These are phyloP conservation scores for Lasioglossum zephyrum DNA, from an alignment of 2,888 invertebrate genomes.

Conservation along the genomic window DNA sequence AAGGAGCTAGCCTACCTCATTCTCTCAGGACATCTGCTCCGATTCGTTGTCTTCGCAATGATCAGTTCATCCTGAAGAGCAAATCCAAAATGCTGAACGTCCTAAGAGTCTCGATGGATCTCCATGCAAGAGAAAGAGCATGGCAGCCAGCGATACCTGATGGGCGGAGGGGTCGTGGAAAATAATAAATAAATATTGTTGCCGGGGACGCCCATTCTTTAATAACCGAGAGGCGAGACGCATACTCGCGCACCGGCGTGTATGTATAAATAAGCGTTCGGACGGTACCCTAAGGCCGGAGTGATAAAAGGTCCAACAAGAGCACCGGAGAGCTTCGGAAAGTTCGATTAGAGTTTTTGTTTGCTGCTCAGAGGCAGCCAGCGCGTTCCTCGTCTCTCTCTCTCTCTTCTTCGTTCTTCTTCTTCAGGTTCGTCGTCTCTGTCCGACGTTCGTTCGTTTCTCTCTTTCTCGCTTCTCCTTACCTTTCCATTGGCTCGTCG, in stretches of 20 bases:
- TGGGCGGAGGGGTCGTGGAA: slow-evolving; percentile 65
- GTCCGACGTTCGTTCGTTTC: slow-evolving; percentile 8
- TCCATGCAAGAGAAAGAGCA: slow-evolving; percentile 5
- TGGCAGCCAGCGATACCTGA: slow-evolving; percentile 50
- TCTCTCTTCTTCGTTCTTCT: background rate
- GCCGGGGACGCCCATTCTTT: slow-evolving; percentile 74
- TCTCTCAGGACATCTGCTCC: background rate
- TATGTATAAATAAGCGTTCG: slow-evolving; percentile 61
- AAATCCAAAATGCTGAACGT: background rate
- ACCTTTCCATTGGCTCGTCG: background rate
- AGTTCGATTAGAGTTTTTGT: slow-evolving; percentile 80
- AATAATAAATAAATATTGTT: slow-evolving; percentile 78
- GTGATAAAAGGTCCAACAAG: slow-evolving; percentile 69
- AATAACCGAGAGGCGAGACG: slow-evolving; percentile 71
- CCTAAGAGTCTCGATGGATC: background rate
- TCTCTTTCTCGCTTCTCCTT: background rate
- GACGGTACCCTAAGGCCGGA: slow-evolving; percentile 65
- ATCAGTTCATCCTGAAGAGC: background rate
- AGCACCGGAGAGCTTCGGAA: slow-evolving; percentile 72
- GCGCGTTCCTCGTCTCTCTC: slow-evolving; percentile 44
- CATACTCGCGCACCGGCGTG: slow-evolving; percentile 36
- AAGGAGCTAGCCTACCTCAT: no score
- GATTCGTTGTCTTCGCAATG: background rate
- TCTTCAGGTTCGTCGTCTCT: background rate
- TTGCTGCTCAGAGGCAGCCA: slow-evolving; percentile 59